Conservation (phyloP, 2,888 invertebrate species). For the Leuctra nigra region DNA sequence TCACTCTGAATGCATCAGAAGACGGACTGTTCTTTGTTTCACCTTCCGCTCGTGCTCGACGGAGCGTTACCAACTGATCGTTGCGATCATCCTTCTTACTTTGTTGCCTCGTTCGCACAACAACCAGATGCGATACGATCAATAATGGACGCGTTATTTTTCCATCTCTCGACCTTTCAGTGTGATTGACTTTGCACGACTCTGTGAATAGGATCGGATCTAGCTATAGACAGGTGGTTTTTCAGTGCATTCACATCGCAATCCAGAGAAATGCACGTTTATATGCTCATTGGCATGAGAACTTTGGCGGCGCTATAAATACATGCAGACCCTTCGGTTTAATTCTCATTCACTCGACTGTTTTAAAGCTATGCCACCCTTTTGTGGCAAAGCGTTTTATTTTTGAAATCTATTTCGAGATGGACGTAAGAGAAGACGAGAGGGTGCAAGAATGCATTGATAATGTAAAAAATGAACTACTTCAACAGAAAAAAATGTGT, state of each 20-base stretch:
- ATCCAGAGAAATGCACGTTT: background rate
- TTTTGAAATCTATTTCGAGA: too few relatives aligned
- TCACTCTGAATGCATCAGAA: slow-evolving; percentile 1
- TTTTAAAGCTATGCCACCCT: too few relatives aligned
- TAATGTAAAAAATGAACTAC: too few relatives aligned
- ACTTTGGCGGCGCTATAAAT: too few relatives aligned
- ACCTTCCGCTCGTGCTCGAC: slow-evolving; percentile 2
- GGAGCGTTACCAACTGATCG: background rate
- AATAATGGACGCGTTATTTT: background rate
- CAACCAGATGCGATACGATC: slow-evolving; percentile 1
- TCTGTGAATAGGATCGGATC: background rate
- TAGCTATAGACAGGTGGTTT: background rate
- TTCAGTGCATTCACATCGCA: background rate
- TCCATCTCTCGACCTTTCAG: slow-evolving; percentile 2
- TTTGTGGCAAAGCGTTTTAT: too few relatives aligned
- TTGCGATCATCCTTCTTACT: slow-evolving; percentile 4
- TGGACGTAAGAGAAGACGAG: too few relatives aligned
- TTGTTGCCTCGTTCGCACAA: background rate
- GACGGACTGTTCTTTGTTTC: background rate
- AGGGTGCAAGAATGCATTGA: too few relatives aligned
- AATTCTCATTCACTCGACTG: too few relatives aligned
- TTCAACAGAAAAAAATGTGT: too few relatives aligned
- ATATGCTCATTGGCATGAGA: too few relatives aligned
- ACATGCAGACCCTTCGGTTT: too few relatives aligned
- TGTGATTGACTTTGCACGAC: background rate